These are phyloP conservation scores for Taenaris catops DNA, from an alignment of 2,888 invertebrate species.

Conservation along the genomic window DNA sequence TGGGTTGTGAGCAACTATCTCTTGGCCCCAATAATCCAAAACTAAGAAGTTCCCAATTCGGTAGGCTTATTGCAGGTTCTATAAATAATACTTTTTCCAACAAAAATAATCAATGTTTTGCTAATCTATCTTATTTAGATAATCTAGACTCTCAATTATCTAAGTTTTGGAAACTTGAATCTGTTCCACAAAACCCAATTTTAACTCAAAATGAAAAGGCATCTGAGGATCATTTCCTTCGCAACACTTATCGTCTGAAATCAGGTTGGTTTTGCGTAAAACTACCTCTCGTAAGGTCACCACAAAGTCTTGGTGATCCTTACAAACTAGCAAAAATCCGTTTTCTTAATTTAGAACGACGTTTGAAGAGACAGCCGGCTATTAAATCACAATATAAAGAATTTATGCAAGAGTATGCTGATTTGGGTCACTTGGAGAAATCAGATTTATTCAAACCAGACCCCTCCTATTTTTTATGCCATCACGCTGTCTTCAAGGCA, in stretches of 20 bases:
- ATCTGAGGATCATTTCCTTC: conserved; percentile 8
- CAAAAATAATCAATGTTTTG: neutral
- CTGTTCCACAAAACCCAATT: neutral
- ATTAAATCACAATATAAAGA: neutral
- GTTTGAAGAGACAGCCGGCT: neutral
- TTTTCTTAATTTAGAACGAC: neutral
- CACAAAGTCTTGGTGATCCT: conserved; percentile 9
- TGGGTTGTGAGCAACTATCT: conserved; percentile 1
- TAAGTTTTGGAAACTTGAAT: neutral
- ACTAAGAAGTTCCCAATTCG: too few species aligned
- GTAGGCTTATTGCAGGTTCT: too few species aligned
- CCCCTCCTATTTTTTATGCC: too few species aligned
- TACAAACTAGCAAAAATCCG: conserved; percentile 1
- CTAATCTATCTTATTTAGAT: neutral
- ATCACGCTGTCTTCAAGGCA: too few species aligned
- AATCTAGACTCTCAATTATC: neutral
- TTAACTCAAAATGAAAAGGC: neutral
- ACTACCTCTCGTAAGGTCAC: conserved; percentile 7
- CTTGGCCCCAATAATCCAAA: too few species aligned
- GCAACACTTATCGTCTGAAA: conserved; percentile 2
- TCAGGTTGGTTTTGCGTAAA: conserved; percentile 4
- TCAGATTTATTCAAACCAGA: neutral
- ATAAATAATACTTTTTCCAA: too few species aligned
- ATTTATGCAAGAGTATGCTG: neutral
- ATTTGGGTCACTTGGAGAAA: conserved; percentile 10